These are phyloP conservation scores for Chorisops tibialis DNA, from an alignment of 2,888 invertebrate species.

Conservation along the genomic window DNA sequence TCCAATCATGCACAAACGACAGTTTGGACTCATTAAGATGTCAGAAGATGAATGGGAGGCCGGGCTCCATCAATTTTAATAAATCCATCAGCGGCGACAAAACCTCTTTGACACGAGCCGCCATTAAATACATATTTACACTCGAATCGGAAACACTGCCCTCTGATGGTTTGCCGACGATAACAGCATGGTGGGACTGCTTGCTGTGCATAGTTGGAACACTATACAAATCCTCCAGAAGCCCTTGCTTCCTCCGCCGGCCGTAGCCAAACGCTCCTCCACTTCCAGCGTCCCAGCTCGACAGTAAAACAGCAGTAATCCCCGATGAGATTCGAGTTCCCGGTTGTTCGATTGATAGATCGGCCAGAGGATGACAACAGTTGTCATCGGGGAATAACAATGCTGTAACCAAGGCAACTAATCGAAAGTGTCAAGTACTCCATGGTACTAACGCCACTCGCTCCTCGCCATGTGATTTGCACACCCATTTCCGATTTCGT, in stretches of 20 bases:
- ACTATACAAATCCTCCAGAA: too few species aligned
- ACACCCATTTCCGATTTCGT: too few species aligned
- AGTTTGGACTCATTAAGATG: constrained; percentile 20
- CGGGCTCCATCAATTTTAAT: constrained; percentile 26
- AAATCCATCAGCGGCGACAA: constrained; percentile 24
- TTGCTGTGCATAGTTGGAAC: too few species aligned
- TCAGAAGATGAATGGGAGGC: constrained; percentile 21
- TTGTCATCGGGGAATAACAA: constrained; percentile 3
- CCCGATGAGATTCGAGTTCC: constrained; percentile 20
- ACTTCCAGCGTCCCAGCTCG: too few species aligned
- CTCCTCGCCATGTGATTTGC: too few species aligned
- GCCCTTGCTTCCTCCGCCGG: too few species aligned
- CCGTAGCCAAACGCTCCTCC: too few species aligned
- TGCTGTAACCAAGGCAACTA: constrained; percentile 7
- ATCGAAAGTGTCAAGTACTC: constrained; percentile 25
- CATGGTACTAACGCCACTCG: too few species aligned
- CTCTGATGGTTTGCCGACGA: constrained; percentile 12
- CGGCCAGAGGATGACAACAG: neutral
- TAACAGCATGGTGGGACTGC: too few species aligned
- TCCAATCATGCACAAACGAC: constrained; percentile 3
- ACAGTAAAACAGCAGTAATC: constrained; percentile 18
- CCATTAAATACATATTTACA: constrained; percentile 26
- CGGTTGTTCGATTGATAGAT: constrained; percentile 15
- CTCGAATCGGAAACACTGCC: constrained; percentile 12
- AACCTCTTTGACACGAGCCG: constrained; percentile 24